phyloP scores from a whole-genome alignment of 2,888 invertebrate genomes.

The Nesidiocoris tenuis region DNA sequence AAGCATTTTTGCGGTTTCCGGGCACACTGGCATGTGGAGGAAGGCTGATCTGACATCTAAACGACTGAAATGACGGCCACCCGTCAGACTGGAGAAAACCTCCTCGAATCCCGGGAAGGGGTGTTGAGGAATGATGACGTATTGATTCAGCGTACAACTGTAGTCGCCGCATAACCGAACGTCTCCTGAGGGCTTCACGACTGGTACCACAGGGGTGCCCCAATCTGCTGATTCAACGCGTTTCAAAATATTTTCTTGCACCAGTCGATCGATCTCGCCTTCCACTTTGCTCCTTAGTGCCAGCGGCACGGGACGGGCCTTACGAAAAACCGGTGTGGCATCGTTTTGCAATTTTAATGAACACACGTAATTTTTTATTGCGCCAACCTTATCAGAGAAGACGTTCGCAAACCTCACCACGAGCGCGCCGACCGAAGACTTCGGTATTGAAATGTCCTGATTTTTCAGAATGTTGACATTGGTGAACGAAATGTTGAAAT shows the following conservation, averaged over 20 bases:
- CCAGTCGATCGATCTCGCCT: no score
- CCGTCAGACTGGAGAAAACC: slow-evolving; percentile 8
- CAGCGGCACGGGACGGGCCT: no score
- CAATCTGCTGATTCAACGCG: no score
- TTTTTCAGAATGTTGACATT: slow-evolving; percentile 8
- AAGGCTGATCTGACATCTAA: background rate
- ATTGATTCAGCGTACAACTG: background rate
- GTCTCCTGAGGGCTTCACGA: slow-evolving; percentile 3
- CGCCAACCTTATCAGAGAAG: no score
- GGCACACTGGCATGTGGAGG: background rate
- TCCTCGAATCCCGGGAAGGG: background rate
- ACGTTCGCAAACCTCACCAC: no score
- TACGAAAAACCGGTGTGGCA: no score
- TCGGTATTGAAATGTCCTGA: slow-evolving; percentile 1
- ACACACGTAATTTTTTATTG: no score
- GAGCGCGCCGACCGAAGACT: no score
- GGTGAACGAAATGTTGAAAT: no score
- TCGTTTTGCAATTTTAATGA: no score
- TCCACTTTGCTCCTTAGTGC: no score
- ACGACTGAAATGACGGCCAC: background rate
- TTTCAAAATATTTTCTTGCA: no score
- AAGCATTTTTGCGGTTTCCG: background rate
- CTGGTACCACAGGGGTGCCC: slow-evolving; percentile 10
- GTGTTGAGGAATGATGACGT: background rate
- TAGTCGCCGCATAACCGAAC: slow-evolving; percentile 12